These are phyloP conservation scores for Chaetophractus vellerosus DNA, from an alignment of 2,797 vertebrate genomes.

Conservation along the genomic window DNA sequence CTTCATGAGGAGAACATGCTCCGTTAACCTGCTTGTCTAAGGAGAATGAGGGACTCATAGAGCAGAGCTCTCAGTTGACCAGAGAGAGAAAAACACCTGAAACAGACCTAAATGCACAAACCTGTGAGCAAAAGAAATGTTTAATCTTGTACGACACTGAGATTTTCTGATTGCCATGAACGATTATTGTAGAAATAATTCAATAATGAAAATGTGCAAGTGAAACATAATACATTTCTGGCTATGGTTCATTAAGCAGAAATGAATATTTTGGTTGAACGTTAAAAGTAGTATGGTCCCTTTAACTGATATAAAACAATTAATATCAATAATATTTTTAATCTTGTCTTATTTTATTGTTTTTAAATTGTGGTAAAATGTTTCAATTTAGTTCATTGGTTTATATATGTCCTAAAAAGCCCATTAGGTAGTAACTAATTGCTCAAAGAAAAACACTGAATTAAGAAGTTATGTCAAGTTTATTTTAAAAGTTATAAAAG, in stretches of 20 bases:
- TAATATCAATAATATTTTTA: conserved; percentile 41
- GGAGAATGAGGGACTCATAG: not conserved
- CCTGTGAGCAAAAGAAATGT: not conserved
- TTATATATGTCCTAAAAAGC: not conserved
- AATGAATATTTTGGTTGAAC: conserved; percentile 5
- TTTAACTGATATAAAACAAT: not conserved
- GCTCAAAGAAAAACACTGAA: not conserved
- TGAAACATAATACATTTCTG: not conserved
- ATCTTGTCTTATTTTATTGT: conserved; percentile 49
- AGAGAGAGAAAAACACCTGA: not conserved
- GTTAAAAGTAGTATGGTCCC: not conserved
- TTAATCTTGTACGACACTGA: not conserved
- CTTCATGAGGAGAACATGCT: not conserved
- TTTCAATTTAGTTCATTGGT: conserved; percentile 4
- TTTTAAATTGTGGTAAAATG: conserved; percentile 9
- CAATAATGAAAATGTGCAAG: not conserved
- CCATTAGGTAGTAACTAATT: not conserved
- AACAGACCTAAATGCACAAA: not conserved
- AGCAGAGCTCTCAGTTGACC: not conserved
- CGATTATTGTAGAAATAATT: not conserved
- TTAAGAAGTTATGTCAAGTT: not conserved
- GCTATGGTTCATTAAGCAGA: not conserved
- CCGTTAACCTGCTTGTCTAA: not conserved
- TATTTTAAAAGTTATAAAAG: conserved; percentile 31
- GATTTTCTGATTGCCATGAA: not conserved